Percentiles rank a stretch among this genome's conserved stretches.
Conservation (phyloP, 2,113 vertebrate genomes). For the Sitta europaea region DNA sequence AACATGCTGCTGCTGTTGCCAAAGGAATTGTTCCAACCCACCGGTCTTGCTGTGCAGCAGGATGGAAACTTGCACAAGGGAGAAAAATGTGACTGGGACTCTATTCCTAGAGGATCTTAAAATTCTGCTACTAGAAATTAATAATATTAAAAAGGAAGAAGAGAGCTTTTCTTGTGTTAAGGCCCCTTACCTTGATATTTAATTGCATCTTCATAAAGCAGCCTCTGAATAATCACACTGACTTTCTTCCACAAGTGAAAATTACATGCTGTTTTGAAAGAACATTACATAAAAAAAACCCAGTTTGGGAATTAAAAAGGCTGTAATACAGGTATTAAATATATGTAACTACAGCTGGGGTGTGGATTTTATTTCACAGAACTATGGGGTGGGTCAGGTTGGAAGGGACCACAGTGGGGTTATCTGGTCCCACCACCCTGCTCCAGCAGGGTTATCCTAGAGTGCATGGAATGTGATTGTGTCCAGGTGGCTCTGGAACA, state of each 20-base stretch:
- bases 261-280: not conserved
- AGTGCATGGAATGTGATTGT: rapidly evolving
- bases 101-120: not conserved
- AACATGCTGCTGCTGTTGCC: not conserved
- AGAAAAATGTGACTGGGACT: rapidly evolving
- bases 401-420: not conserved
- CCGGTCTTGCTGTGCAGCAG: not conserved
- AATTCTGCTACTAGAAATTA: not conserved
- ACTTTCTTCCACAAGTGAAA: not conserved
- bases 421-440: not conserved
- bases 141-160: not conserved
- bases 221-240: not conserved
- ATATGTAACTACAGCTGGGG: too few species aligned
- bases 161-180: not conserved
- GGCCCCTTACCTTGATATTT: not conserved
- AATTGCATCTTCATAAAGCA: not conserved
- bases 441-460: not conserved
- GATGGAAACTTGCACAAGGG: not conserved
- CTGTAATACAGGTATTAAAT: not conserved
- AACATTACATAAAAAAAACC: not conserved
- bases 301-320: not conserved
- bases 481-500: not conserved
- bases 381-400: not conserved
- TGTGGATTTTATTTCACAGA: not conserved
- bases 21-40: not conserved